Percentiles rank a stretch among this genome's conserved stretches.
phyloP scores from a whole-genome alignment of 2,888 invertebrate genomes.

The Brenthis daphne region DNA sequence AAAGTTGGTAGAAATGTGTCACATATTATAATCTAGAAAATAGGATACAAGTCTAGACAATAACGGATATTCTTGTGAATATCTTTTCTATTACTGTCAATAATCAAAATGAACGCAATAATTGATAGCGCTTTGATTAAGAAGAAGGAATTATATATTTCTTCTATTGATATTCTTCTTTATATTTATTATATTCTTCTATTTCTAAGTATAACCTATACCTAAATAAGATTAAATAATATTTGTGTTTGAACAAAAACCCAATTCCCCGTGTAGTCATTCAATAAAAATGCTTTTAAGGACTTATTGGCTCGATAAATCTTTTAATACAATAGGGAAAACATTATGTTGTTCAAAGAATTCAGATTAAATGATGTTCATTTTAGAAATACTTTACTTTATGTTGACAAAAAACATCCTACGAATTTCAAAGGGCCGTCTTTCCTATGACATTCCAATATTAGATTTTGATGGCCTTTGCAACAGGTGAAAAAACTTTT shows the following conservation, averaged over 20 bases:
- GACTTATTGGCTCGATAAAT: neutral
- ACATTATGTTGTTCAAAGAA: neutral
- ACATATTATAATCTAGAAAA: no score
- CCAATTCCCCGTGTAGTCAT: neutral
- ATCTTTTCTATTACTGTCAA: no score
- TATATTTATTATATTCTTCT: no score
- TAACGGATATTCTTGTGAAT: no score
- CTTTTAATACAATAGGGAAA: neutral
- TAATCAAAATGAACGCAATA: no score
- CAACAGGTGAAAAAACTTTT: constrained; percentile 12
- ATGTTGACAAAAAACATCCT: no score
- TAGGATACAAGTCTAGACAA: no score
- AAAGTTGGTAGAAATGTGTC: no score
- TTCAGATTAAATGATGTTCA: neutral
- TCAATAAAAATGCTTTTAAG: neutral
- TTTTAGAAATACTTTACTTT: neutral
- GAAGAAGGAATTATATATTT: no score
- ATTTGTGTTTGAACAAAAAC: neutral
- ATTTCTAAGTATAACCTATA: neutral
- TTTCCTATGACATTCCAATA: constrained; percentile 1
- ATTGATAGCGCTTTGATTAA: no score
- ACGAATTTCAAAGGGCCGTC: neutral
- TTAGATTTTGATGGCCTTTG: constrained; percentile 7
- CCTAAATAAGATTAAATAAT: neutral
- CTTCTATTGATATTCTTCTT: no score